Evolutionary conservation across 2,888 invertebrate genomes (phyloP), one percentile per base, ranked within the genome.

Genomic region (Fragum sueziense): DNA sequence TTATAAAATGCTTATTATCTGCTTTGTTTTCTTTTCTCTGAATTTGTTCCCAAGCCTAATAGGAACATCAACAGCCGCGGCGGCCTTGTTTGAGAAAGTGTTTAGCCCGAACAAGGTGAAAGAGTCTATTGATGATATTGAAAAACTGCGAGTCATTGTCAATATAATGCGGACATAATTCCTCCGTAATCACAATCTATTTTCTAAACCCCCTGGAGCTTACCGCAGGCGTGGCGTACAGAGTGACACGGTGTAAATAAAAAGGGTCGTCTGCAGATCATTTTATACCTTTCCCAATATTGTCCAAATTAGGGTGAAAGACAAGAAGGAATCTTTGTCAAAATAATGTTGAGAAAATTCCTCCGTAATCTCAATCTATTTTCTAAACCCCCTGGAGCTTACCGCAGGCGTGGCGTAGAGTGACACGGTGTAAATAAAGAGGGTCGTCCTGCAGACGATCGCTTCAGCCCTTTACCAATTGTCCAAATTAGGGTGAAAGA

Each of bases 161-260:
- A 62, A 76, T 65, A 70, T 76, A 80, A 80, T 73, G 67, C 72
- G 14, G 11, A 25, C 62, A 76, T 80, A 76, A 80, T 74, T 71
- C 80, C 74, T 67, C 59, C 61, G 74, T 80, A 77, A 77, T 80
- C 76, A 73, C 59, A 76, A 80, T 74, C 80, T 76, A 73, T 80
- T 70, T 80, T 73, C 68, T 69, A 73, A 73, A 70, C 80, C 80
- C 80, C 80, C 80, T 76, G 76, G 76, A 76, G 72, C 47, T 37
- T 61, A 61, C 25, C 37, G 37, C 33, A 61, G 61, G 61, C 29
- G 61, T 37, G 72, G 61, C 31, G 31, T n/a, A n/a, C 22, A 47
- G 72, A 47, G 61, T 72, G 72, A 61, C 70, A 70, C 47, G 27
- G 68, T 61, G 31, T 33, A 61, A 6, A 61, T n/a, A n/a, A n/a